Conservation (phyloP, 2,888 invertebrate species). For the Thereva unica region DNA sequence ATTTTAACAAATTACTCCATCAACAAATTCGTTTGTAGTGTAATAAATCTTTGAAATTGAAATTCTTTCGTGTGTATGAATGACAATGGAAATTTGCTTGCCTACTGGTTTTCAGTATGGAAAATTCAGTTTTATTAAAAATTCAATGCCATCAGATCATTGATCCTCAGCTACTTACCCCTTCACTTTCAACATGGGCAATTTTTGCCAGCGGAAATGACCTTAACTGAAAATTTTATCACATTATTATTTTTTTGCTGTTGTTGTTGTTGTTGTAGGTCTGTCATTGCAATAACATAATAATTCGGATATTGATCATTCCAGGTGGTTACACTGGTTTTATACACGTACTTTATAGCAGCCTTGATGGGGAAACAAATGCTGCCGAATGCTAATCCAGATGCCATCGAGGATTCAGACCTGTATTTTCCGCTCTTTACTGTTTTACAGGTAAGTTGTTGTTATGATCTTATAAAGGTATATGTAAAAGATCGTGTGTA, state of each 20-base stretch:
- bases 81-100: too few species aligned
- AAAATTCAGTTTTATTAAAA: too few species aligned
- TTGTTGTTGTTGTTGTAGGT: constrained; percentile 22
- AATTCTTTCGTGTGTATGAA: too few species aligned
- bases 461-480: neutral
- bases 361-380: constrained; percentile 87
- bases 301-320: constrained; percentile 45
- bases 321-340: constrained; percentile 89
- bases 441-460: constrained; percentile 72
- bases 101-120: too few species aligned
- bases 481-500: too few species aligned
- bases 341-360: constrained; percentile 89
- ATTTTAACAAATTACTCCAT: too few species aligned
- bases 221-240: neutral
- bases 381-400: constrained; percentile 63
- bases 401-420: constrained; percentile 69
- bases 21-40: too few species aligned
- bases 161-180: too few species aligned
- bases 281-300: constrained; percentile 15
- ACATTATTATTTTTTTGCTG: constrained; percentile 21
- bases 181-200: too few species aligned
- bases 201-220: too few species aligned
- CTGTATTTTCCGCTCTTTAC: constrained; percentile 91
- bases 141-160: too few species aligned
- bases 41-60: too few species aligned